Conservation (phyloP, 2,797 vertebrate genomes). For the Huso huso region DNA sequence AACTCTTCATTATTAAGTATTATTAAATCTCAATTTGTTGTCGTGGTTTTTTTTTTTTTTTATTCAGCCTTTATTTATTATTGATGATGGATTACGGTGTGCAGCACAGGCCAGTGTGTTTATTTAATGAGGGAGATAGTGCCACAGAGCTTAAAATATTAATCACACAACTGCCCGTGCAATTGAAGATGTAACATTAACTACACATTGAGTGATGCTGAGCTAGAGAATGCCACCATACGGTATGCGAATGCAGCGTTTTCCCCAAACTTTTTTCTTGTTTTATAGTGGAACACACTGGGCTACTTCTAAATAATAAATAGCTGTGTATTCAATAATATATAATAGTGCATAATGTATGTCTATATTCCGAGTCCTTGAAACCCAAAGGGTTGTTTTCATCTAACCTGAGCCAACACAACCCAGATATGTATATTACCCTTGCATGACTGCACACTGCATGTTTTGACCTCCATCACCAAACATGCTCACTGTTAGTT, state of each 20-base stretch:
- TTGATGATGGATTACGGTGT: slow-evolving; percentile 42
- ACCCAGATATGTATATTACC: background rate
- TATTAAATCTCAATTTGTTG: too few species aligned
- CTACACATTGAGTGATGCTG: slow-evolving; percentile 15
- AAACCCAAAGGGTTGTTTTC: slow-evolving; percentile 1
- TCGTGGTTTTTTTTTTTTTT: slow-evolving; percentile 19
- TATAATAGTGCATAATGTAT: background rate
- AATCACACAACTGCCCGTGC: slow-evolving; percentile 39
- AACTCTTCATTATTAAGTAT: too few species aligned
- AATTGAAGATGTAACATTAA: slow-evolving; percentile 24
- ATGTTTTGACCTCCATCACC: background rate
- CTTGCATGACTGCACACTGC: background rate
- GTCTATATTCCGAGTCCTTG: background rate
- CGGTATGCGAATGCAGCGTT: background rate
- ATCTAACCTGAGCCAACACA: background rate
- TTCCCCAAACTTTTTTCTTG: background rate
- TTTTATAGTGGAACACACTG: background rate
- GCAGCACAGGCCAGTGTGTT: slow-evolving; percentile 35
- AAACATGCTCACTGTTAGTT: background rate
- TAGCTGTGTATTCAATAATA: background rate
- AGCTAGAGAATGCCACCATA: background rate
- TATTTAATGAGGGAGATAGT: slow-evolving; percentile 49
- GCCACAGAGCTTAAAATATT: slow-evolving; percentile 50
- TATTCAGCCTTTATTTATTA: slow-evolving; percentile 35
- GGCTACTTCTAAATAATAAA: background rate